Base-by-base conservation (phyloP, 2,113 vertebrate genomes). In the Poeciliopsis turrubarensis region DNA sequence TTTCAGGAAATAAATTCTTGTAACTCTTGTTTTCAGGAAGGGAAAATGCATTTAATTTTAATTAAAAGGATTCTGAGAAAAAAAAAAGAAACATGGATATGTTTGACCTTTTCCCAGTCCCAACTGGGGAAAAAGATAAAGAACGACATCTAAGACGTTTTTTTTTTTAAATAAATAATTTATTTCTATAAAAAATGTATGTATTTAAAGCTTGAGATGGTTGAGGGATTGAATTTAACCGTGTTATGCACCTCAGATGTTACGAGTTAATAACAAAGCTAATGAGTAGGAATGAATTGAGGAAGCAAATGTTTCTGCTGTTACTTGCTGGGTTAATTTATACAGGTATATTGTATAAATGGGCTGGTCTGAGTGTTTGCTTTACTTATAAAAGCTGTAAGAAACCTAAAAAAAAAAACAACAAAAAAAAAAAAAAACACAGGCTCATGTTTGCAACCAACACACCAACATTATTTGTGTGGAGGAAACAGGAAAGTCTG, bases 401-500 rank as follows among this genome's bases (percentile, higher is more conserved):
- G 25, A 7, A 57, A 57, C 51, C 8, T n/a, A 57, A 47, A 47
- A 47, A 37, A 32, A 32, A n/a, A n/a, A n/a, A n/a, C n/a, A n/a
- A n/a, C n/a, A 32, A 6, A 44, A 1, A 32, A 32, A 5, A 32
- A 32, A 32, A 37, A 37, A 37, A 11, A 10, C 22, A 54, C 9
- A 25, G 51, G 2, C 51, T n/a, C 2, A 25, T 57, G 22, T n/a
- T 9, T 11, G 25, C 3, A 25, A 57, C 51, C 25, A 57, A n/a
- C n/a, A 17, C 9, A 25, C 19, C 51, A 25, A 25, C 25, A n/a
- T 10, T 3, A n/a, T 54, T 22, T 54, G 47, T 57, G 25, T 8
- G 8, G 19, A 2, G 51, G 25, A 47, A 51, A 67, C 34, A 72
- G 63, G 73, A 86, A 81, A 82, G 83, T 86, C 68, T 77, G 73